Base-by-base conservation (phyloP, 2,113 vertebrate species). In the Ammodytes marinus region DNA sequence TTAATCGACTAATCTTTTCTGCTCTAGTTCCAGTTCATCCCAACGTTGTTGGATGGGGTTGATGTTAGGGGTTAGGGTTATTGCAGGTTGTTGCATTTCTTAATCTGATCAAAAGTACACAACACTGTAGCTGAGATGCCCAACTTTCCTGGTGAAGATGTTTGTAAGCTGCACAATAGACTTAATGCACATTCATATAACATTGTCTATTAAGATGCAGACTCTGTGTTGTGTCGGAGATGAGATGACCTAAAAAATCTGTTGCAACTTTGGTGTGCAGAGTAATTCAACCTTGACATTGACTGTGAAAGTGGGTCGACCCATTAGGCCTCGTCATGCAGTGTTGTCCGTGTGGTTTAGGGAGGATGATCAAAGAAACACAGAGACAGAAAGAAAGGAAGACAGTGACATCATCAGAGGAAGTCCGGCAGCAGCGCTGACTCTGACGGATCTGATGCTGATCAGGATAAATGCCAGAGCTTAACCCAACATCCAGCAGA, bases 221-320 rank as follows among this genome's bases (percentile, higher is more conserved):
- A 12, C 50, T 54, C 42, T 3, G 55, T 0, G 35, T 35, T 46
- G 19, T 4, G 7, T 27, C 27, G 27, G 6, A 67, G 2, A 14
- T 47, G n/a, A 43, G 53, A 2, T 83, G 87, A 88, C 88, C 87
- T 68, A 84, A 82, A 92, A 85, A 88, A 78, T 5, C 15, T 57
- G 73, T 68, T 59, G 74, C 64, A 50, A 2, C 19, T 0, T 50
- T 59, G 55, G 2, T 5, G 6, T 77, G 77, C 69, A 58, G 8
- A 64, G 53, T 14, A 0, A 8, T 46, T 74, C 13, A 46, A 58
- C 65, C n/a, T 63, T 8, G 0, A 9, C 3, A 6, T 37, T 2
- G 0, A 35, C 4, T 40, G 4, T 0, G 27, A 88, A 92, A 93
- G 64, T 89, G 85, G 91, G 90, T 88, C 79, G 35, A 61, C 0